Base-by-base conservation (phyloP, 2,113 vertebrate genomes). In the Cichladusa arquata region DNA sequence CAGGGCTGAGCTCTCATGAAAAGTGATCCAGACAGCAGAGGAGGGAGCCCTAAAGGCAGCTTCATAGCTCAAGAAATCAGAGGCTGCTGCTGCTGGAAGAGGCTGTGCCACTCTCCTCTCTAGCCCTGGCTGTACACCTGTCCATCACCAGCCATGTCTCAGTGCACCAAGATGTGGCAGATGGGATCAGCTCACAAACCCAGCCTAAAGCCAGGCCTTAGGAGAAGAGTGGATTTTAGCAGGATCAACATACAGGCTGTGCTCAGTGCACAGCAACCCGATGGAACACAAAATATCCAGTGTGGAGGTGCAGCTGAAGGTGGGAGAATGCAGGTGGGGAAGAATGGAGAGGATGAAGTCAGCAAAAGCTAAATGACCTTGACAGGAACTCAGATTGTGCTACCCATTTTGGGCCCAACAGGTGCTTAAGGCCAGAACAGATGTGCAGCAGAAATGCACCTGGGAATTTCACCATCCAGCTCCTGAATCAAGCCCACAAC, bases 141-240 rank as follows among this genome's bases (percentile, higher is more conserved):
- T 70, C 80, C 67, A 16, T 67, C 31, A 24, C 23, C 83, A 88
- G 23, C 67, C 48, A 44, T 14, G 4, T 12, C 44, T 44, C 45
- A 19, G 62, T 25, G 5, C 5, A 0, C 3, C 3, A 29, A 48
- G 14, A 11, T 3, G 8, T 11, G 34, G 23, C 48, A 38, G 40
- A 79, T 0, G 1, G 19, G 25, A 28, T 60, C 58, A 40, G 29
- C 36, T 56, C 47, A 33, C 34, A 65, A 34, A 71, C 15, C 22
- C 11, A 25, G 38, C n/a, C 51, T 29, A 50, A 76, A 45, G 26
- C 29, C 76, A 72, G 22, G 29, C 36, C 42, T 33, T 1, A 24
- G n/a, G 54, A 69, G 7, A 88, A 42, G 0, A 57, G n/a, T 15
- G 11, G n/a, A 25, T 71, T 74, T 85, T 14, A 42, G 48, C 62